phyloP scores from a whole-genome alignment of 2,113 vertebrate genomes.

The Hassar affinis region DNA sequence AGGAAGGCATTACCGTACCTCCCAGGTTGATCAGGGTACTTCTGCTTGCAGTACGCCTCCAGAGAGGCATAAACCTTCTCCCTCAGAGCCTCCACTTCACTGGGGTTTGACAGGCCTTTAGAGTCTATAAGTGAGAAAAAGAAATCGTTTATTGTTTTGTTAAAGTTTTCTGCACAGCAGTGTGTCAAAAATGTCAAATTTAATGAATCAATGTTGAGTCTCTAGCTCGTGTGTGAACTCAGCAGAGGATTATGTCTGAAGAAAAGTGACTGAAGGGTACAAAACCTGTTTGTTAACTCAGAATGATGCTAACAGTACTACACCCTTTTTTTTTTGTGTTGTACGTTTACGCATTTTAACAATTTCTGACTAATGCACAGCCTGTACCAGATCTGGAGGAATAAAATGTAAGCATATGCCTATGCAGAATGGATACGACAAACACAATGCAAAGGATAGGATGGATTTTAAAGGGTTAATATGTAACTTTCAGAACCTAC shows the following conservation, averaged over 20 bases:
- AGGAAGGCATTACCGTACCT: constrained; percentile 72
- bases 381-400: background rate
- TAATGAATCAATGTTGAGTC: background rate
- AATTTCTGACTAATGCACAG: background rate
- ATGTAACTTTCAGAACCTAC: background rate
- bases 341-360: background rate
- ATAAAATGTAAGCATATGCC: background rate
- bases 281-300: background rate
- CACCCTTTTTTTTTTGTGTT: background rate
- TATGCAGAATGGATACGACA: background rate
- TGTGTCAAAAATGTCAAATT: background rate
- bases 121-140: constrained; percentile 76
- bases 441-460: background rate
- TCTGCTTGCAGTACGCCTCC: constrained; percentile 98
- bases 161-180: background rate
- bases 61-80: constrained; percentile 98
- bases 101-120: constrained; percentile 93
- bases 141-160: background rate
- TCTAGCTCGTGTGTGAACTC: background rate
- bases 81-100: constrained; percentile 90
- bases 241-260: background rate
- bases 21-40: constrained; percentile 97
- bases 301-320: background rate
- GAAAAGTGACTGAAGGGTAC: background rate
- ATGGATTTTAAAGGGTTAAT: background rate